A percentile compares a stretch with the other conserved stretches of the same genome.
phyloP scores from a whole-genome alignment of 2,113 vertebrate genomes.

The Spizaetus ornatus region DNA sequence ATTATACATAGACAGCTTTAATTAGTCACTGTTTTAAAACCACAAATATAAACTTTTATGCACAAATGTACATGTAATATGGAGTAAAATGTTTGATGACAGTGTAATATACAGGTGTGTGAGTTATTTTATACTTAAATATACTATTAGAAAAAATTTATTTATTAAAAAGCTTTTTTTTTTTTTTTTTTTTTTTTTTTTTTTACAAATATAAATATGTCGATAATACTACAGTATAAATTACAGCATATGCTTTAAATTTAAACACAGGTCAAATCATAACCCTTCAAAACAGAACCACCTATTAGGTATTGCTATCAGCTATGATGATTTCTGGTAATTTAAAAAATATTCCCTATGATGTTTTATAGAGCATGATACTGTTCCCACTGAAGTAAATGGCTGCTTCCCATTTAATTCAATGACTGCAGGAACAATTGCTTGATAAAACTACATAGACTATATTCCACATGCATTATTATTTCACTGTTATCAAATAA shows the following conservation, averaged over 20 bases:
- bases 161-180: not conserved
- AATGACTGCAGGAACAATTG: not conserved
- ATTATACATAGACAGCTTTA: slow-evolving; percentile 74
- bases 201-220: slow-evolving; percentile 67
- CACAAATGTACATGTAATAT: slow-evolving; percentile 84
- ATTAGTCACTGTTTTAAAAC: slow-evolving; percentile 69
- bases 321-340: not conserved
- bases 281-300: not conserved
- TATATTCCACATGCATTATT: slow-evolving; percentile 35
- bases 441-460: not conserved
- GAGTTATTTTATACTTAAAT: slow-evolving; percentile 45
- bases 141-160: not conserved
- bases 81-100: slow-evolving; percentile 63
- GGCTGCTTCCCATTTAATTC: not conserved
- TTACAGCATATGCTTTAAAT: slow-evolving; percentile 49
- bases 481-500: slow-evolving; percentile 39
- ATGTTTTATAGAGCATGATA: not conserved
- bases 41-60: slow-evolving; percentile 80
- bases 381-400: not conserved
- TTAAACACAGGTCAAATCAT: not conserved
- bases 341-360: not conserved
- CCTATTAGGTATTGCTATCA: not conserved
- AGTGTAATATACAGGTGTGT: slow-evolving; percentile 36
- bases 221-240: slow-evolving; percentile 19
- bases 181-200: not conserved